Conservation (phyloP, 1,140 invertebrate genomes). For the Uloborus diversus region DNA sequence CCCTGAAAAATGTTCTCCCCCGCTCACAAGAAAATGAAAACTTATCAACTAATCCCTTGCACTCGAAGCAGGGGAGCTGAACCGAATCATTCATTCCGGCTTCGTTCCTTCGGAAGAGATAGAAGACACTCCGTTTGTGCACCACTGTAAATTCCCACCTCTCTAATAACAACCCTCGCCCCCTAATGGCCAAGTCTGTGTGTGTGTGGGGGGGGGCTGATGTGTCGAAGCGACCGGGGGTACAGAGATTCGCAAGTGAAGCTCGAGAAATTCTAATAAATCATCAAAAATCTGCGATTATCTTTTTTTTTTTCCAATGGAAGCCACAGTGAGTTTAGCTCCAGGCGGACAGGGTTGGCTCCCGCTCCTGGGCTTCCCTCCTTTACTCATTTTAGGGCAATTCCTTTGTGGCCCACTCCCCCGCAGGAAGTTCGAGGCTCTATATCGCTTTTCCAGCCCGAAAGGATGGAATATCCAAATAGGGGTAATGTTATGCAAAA, state of each 20-base stretch:
- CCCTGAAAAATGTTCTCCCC: no score
- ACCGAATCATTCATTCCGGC: constrained; percentile 41
- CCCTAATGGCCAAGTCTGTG: constrained; percentile 34
- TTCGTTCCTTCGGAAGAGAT: constrained; percentile 22
- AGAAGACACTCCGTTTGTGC: constrained; percentile 36
- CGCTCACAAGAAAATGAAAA: constrained; percentile 17
- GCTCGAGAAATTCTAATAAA: constrained; percentile 51
- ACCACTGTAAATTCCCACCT: constrained; percentile 51
- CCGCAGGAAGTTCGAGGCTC: no score
- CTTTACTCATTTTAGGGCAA: no score
- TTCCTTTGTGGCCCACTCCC: no score
- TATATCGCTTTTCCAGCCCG: background rate
- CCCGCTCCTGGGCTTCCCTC: background rate
- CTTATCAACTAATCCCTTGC: constrained; percentile 51
- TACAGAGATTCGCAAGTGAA: constrained; percentile 27
- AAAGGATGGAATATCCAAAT: background rate
- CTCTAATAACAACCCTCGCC: constrained; percentile 13
- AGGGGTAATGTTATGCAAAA: background rate
- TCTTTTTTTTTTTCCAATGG: constrained; percentile 6
- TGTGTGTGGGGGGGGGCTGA: no score
- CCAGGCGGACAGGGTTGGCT: background rate
- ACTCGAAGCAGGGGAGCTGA: background rate
- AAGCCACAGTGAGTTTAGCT: background rate
- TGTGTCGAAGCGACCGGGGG: constrained; percentile 18
- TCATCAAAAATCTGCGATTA: constrained; percentile 47